phyloP scores from a whole-genome alignment of 2,797 vertebrate species.

The Artibeus jamaicensis region DNA sequence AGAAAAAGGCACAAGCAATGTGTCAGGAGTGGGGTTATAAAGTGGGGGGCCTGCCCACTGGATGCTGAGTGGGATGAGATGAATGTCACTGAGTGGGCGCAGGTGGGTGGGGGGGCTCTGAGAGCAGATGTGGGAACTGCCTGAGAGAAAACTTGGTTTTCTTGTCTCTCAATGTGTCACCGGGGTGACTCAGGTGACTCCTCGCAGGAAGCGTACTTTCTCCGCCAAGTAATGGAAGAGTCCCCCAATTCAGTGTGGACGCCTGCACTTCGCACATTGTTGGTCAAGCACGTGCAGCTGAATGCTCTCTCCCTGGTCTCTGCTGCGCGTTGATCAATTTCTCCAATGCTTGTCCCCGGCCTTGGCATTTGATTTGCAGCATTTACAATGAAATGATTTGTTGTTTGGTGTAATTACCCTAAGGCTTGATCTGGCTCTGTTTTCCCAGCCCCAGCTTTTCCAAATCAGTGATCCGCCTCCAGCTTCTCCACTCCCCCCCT shows the following conservation, averaged over 20 bases:
- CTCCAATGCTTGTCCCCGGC: neutral
- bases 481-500: neutral
- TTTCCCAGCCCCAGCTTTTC: neutral
- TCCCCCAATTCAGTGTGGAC: neutral
- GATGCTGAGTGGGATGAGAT: neutral
- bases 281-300: neutral
- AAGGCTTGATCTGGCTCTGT: neutral
- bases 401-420: neutral
- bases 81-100: accelerated
- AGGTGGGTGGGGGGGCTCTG: neutral
- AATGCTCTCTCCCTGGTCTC: neutral
- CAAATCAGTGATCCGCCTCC: neutral
- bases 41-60: too few species aligned
- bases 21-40: neutral
- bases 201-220: neutral
- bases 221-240: neutral
- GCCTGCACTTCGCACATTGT: neutral
- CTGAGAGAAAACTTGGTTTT: neutral
- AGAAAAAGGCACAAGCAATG: neutral
- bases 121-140: neutral
- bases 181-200: neutral
- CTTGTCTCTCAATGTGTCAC: neutral
- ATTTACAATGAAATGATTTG: slow-evolving; percentile 6
- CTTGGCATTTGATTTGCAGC: neutral
- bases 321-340: neutral